These are phyloP conservation scores for Lasius fuliginosus DNA, from an alignment of 2,888 invertebrate genomes.

Conservation along the genomic window DNA sequence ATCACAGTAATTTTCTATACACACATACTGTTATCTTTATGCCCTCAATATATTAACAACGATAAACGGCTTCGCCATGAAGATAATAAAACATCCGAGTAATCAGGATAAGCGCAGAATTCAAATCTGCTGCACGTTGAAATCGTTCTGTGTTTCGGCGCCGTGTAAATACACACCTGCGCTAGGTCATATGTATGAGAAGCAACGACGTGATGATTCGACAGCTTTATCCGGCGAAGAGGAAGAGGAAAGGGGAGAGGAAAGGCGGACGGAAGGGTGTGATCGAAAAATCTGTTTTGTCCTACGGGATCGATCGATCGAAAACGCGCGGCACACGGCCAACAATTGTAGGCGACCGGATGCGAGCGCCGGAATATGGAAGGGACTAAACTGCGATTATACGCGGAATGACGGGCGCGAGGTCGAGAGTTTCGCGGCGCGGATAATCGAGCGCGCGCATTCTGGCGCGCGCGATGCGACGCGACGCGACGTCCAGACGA, in stretches of 20 bases:
- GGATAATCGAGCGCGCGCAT: conserved; percentile 53
- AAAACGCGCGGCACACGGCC: conserved; percentile 1
- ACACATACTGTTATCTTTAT: neutral
- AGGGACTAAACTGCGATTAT: conserved; percentile 53
- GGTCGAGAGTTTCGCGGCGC: conserved; percentile 42
- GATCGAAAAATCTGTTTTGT: conserved; percentile 48
- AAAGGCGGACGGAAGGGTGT: neutral
- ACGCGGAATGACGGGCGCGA: conserved; percentile 40
- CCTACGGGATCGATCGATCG: conserved; percentile 25
- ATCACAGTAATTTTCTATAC: neutral
- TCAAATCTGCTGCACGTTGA: neutral
- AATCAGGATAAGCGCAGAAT: conserved; percentile 19
- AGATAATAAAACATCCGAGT: conserved; percentile 21
- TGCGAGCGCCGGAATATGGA: conserved; percentile 42
- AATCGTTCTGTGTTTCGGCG: conserved; percentile 11
- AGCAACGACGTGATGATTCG: conserved; percentile 28
- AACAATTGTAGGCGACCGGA: conserved; percentile 29
- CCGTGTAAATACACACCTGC: conserved; percentile 23
- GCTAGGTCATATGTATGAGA: neutral
- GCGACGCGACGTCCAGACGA: conserved; percentile 39
- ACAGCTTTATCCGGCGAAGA: conserved; percentile 16
- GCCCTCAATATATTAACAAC: neutral
- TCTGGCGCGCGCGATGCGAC: conserved; percentile 30
- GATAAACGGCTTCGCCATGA: neutral
- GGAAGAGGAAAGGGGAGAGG: neutral